Evolutionary conservation across 2,888 invertebrate genomes (phyloP).

Genomic region (Megastigmus dorsalis): DNA sequence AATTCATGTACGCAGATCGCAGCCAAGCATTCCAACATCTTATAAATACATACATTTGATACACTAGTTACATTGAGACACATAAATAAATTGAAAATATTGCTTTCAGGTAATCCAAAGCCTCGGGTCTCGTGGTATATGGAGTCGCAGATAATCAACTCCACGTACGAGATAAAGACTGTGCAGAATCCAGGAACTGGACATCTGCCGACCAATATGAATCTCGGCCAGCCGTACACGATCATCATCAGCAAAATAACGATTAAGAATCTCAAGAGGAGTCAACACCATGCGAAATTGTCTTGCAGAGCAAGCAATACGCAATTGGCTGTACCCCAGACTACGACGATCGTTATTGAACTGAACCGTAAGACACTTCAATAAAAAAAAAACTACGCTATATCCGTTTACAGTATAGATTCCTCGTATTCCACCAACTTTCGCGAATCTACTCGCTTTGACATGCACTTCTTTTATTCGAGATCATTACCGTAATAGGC

Average conservation of each 20-base stretch:
- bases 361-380: conserved; percentile 85
- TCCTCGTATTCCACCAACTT: too few species aligned
- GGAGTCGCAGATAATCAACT: conserved; percentile 80
- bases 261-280: conserved; percentile 87
- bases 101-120: conserved; percentile 80
- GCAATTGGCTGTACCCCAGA: conserved; percentile 85
- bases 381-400: neutral
- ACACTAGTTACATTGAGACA: too few species aligned
- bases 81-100: too few species aligned
- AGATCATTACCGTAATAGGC: too few species aligned
- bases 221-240: neutral
- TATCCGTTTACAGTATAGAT: too few species aligned
- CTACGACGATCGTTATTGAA: conserved; percentile 87
- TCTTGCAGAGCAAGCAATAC: conserved; percentile 93
- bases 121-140: conserved; percentile 90
- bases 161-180: conserved; percentile 83
- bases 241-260: conserved; percentile 83
- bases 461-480: too few species aligned
- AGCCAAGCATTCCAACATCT: too few species aligned
- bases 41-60: too few species aligned
- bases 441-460: too few species aligned
- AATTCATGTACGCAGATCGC: too few species aligned
- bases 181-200: conserved; percentile 54
- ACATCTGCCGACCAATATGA: neutral
- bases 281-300: conserved; percentile 88